Percentiles rank a stretch among this genome's conserved stretches.
These are phyloP conservation scores for Graphium colonna DNA, from an alignment of 2,888 invertebrate genomes.

Conservation along the genomic window DNA sequence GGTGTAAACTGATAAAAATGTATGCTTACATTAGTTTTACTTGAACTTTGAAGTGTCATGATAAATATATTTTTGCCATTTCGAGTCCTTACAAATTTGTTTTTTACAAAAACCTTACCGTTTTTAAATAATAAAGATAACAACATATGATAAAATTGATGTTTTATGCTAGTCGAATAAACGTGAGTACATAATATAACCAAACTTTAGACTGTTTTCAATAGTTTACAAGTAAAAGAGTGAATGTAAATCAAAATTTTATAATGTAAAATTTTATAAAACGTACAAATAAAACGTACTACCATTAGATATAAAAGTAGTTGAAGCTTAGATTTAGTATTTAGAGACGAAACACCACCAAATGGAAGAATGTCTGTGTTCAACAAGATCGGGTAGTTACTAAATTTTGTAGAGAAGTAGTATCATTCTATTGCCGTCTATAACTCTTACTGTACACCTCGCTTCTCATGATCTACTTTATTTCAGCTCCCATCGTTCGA, in stretches of 20 bases:
- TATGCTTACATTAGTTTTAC: neutral
- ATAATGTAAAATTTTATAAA: constrained; percentile 12
- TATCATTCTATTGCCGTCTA: constrained; percentile 6
- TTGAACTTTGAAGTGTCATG: neutral
- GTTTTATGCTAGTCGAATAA: too few relatives aligned
- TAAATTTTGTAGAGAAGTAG: constrained; percentile 28
- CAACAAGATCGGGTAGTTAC: constrained; percentile 42
- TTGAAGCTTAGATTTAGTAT: constrained; percentile 25
- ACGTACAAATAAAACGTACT: constrained; percentile 8
- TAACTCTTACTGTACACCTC: constrained; percentile 24
- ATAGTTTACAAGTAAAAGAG: constrained; percentile 12
- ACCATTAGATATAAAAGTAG: constrained; percentile 20
- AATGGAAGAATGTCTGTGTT: constrained; percentile 66
- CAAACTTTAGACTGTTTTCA: constrained; percentile 14
- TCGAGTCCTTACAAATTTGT: neutral
- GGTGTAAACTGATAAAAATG: constrained; percentile 1
- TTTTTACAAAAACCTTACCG: too few relatives aligned
- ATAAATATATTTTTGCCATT: neutral
- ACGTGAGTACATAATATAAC: too few relatives aligned
- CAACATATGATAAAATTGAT: too few relatives aligned
- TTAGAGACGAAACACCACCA: constrained; percentile 62
- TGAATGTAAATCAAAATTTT: constrained; percentile 4
- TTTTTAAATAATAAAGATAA: too few relatives aligned
- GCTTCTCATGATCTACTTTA: constrained; percentile 22
- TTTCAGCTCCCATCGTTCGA: constrained; percentile 14